These are phyloP conservation scores for Priocnemis perturbator DNA, from an alignment of 2,888 invertebrate genomes.

Conservation along the genomic window DNA sequence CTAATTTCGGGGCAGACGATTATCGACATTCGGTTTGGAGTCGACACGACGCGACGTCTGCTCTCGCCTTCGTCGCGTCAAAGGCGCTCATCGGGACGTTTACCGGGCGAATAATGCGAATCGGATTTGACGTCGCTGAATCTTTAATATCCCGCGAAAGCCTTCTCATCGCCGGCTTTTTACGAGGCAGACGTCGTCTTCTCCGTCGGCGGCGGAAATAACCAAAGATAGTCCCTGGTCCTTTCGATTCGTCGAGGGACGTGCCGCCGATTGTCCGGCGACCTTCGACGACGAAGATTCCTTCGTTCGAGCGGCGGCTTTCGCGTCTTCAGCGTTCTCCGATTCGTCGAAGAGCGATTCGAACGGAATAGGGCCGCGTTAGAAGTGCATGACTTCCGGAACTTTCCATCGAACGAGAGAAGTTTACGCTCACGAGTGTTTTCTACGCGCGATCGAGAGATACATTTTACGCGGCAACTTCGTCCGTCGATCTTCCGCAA, in stretches of 20 bases:
- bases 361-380: background rate
- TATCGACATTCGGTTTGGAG: too few species aligned
- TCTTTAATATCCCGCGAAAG: slow-evolving; percentile 58
- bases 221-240: slow-evolving; percentile 37
- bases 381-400: background rate
- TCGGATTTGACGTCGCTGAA: slow-evolving; percentile 61
- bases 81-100: slow-evolving; percentile 22
- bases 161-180: slow-evolving; percentile 39
- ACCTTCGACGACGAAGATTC: background rate
- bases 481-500: too few species aligned
- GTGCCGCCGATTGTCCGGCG: background rate
- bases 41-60: too few species aligned
- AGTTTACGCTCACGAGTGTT: too few species aligned
- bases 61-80: too few species aligned
- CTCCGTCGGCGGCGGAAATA: slow-evolving; percentile 39
- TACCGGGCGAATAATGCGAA: slow-evolving; percentile 49
- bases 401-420: too few species aligned
- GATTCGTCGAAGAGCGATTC: background rate
- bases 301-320: background rate
- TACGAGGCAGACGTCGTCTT: slow-evolving; percentile 30
- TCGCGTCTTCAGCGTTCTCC: background rate
- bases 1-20: too few species aligned
- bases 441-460: too few species aligned
- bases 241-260: background rate
- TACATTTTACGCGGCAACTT: too few species aligned